A percentile compares a stretch with the other conserved stretches of the same genome.
phyloP scores from a whole-genome alignment of 2,113 vertebrate genomes.

The Epinephelus moara region DNA sequence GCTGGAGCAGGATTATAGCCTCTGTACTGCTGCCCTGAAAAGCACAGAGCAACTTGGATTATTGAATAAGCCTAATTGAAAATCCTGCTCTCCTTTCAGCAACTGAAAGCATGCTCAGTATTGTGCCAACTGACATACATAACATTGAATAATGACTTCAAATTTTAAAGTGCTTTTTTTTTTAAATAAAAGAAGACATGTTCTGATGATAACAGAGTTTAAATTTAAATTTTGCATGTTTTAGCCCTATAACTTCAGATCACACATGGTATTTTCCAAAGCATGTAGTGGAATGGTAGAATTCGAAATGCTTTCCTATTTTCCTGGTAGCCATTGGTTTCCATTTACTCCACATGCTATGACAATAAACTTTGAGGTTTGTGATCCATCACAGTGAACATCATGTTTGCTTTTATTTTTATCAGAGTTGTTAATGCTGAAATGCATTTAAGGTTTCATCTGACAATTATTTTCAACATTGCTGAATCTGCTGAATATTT shows the following conservation, averaged over 20 bases:
- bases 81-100: background rate
- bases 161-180: background rate
- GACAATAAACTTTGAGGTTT: background rate
- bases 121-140: background rate
- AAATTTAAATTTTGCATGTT: constrained; percentile 3
- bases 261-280: background rate
- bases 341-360: background rate
- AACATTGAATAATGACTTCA: background rate
- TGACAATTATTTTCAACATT: background rate
- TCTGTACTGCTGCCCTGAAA: background rate
- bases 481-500: background rate
- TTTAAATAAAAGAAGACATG: background rate
- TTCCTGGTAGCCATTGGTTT: background rate
- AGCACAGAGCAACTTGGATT: background rate
- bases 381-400: background rate
- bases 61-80: constrained; percentile 18
- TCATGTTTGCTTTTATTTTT: background rate
- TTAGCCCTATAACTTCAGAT: background rate
- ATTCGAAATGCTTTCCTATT: background rate
- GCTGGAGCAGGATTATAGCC: constrained; percentile 4
- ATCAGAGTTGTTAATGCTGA: background rate
- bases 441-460: background rate
- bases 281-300: background rate
- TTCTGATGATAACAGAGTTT: background rate
- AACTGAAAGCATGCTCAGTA: background rate